phyloP scores from a whole-genome alignment of 2,888 invertebrate genomes.

The Drosophila vallismaia region DNA sequence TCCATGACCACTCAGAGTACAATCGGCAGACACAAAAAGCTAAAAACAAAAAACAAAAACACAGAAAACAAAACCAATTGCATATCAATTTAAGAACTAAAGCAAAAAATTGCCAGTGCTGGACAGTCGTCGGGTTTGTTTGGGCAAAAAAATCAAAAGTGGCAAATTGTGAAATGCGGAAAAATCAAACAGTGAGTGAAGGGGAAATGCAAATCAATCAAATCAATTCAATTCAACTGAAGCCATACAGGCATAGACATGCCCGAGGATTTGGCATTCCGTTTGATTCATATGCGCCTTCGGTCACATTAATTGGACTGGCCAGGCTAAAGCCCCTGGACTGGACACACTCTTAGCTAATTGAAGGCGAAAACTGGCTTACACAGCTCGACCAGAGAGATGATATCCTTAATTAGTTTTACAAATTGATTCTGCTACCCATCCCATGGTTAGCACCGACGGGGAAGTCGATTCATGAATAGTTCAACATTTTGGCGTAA shows the following conservation, averaged over 20 bases:
- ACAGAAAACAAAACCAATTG: conserved; percentile 37
- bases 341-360: conserved; percentile 47
- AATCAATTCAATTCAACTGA: conserved; percentile 63
- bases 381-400: conserved; percentile 19
- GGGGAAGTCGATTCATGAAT: conserved; percentile 41
- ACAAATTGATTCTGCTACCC: conserved; percentile 52
- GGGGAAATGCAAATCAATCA: conserved; percentile 60
- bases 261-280: conserved; percentile 19
- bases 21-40: conserved; percentile 26
- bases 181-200: conserved; percentile 1
- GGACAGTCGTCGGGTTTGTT: conserved; percentile 49
- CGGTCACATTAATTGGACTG: neutral
- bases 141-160: conserved; percentile 54
- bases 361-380: conserved; percentile 28
- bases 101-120: conserved; percentile 18
- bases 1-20: conserved; percentile 57
- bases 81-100: conserved; percentile 50
- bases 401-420: conserved; percentile 62
- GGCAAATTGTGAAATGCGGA: conserved; percentile 46
- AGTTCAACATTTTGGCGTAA: conserved; percentile 35
- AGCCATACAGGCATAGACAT: conserved; percentile 48
- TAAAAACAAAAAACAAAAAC: conserved; percentile 28
- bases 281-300: conserved; percentile 6
- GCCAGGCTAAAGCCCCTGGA: neutral
- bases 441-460: conserved; percentile 20